These are phyloP conservation scores for Xerus inauris DNA, from an alignment of 2,113 vertebrate genomes.

Conservation along the genomic window DNA sequence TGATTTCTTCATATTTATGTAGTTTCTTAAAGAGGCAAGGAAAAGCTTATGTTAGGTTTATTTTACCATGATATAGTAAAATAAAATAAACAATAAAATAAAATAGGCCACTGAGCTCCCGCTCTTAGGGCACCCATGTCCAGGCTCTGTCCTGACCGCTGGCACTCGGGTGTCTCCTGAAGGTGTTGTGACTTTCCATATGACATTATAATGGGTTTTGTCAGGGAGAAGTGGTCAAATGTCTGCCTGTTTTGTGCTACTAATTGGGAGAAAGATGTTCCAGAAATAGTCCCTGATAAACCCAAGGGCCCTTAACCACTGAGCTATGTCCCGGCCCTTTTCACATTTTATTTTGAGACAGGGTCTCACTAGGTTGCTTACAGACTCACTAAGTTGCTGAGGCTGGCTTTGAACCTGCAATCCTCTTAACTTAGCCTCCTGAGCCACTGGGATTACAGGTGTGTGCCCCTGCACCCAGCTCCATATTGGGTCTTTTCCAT, in stretches of 20 bases:
- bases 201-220: too few species aligned
- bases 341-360: too few species aligned
- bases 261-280: not conserved
- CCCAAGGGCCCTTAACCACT: not conserved
- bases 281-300: not conserved
- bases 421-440: too few species aligned
- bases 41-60: too few species aligned
- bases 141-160: not conserved
- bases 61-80: not conserved
- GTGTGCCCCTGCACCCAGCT: not conserved
- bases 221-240: not conserved
- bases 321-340: too few species aligned
- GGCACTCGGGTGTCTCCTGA: accelerated
- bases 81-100: not conserved
- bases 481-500: not conserved
- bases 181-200: accelerated
- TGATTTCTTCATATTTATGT: not conserved
- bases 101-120: accelerated
- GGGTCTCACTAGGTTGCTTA: too few species aligned
- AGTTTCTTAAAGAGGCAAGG: not conserved
- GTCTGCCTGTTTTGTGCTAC: not conserved
- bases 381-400: too few species aligned
- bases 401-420: too few species aligned
- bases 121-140: accelerated
- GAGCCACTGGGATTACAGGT: too few species aligned